These are phyloP conservation scores for Halictus quadricinctus DNA, from an alignment of 2,888 invertebrate species.

Conservation along the genomic window DNA sequence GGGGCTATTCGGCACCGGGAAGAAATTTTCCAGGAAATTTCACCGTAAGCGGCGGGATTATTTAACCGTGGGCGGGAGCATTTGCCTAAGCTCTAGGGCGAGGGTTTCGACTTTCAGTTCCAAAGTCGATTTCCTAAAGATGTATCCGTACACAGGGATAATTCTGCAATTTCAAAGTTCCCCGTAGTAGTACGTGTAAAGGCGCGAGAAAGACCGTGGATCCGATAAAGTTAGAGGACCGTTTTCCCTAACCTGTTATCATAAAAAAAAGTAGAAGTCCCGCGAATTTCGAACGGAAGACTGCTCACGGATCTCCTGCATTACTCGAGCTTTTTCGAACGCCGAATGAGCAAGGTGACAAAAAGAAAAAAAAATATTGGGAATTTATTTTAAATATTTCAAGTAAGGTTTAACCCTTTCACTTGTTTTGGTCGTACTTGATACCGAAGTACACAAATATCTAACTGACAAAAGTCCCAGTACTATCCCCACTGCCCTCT, in stretches of 20 bases:
- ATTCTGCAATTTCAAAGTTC: constrained; percentile 65
- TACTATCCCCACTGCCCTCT: too few relatives aligned
- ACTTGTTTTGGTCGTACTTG: too few relatives aligned
- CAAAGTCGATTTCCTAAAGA: constrained; percentile 60
- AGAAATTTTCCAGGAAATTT: constrained; percentile 36
- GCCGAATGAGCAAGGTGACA: not conserved
- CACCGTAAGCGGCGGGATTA: constrained; percentile 37
- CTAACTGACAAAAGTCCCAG: too few relatives aligned
- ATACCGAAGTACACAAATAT: too few relatives aligned
- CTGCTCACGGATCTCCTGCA: constrained; percentile 8
- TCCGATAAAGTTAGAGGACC: constrained; percentile 55
- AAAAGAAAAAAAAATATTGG: constrained; percentile 2
- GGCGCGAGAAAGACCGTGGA: constrained; percentile 53
- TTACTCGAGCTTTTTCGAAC: constrained; percentile 31
- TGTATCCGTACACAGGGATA: constrained; percentile 53
- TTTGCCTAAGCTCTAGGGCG: constrained; percentile 46
- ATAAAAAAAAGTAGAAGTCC: constrained; percentile 55
- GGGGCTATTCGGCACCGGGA: not conserved
- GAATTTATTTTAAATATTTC: not conserved
- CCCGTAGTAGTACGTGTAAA: constrained; percentile 56
- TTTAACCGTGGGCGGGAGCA: constrained; percentile 37
- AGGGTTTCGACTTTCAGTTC: constrained; percentile 50
- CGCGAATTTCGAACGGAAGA: constrained; percentile 45
- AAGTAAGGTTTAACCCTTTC: too few relatives aligned
- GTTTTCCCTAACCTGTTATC: constrained; percentile 56